These are phyloP conservation scores for Protodeltote pygarga DNA, from an alignment of 2,888 invertebrate genomes.

Conservation along the genomic window DNA sequence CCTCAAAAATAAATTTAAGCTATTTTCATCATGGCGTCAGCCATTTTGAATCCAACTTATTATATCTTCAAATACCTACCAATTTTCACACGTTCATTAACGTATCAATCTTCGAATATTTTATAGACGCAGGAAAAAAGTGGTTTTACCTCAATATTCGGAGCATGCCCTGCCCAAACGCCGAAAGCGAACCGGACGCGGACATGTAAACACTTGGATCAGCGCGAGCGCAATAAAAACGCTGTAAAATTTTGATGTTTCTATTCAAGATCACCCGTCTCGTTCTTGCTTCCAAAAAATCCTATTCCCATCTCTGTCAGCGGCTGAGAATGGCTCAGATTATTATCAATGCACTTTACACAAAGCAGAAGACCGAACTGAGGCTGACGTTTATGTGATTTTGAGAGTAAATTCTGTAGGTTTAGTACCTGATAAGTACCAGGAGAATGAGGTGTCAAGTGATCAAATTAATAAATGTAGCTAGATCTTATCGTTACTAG, in stretches of 20 bases:
- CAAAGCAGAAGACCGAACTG: constrained; percentile 83
- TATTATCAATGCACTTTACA: constrained; percentile 87
- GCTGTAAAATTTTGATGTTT: constrained; percentile 87
- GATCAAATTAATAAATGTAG: constrained; percentile 81
- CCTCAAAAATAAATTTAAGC: too few relatives aligned
- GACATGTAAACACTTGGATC: constrained; percentile 77
- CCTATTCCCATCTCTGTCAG: constrained; percentile 56
- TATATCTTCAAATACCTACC: background rate
- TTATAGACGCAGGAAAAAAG: constrained; percentile 48
- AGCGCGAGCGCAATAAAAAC: constrained; percentile 82
- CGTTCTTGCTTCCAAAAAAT: constrained; percentile 43
- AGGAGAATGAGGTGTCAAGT: constrained; percentile 80
- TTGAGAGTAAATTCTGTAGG: constrained; percentile 83
- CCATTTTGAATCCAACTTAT: background rate
- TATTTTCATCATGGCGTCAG: background rate
- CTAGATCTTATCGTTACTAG: constrained; percentile 62
- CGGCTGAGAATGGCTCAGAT: constrained; percentile 78
- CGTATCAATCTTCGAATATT: constrained; percentile 36
- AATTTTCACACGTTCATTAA: constrained; percentile 47
- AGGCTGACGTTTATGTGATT: constrained; percentile 83
- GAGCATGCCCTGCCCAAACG: constrained; percentile 55
- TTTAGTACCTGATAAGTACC: constrained; percentile 79
- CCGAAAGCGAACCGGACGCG: constrained; percentile 73
- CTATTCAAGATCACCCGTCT: constrained; percentile 75
- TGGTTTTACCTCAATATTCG: constrained; percentile 53